Evolutionary conservation across 1,140 invertebrate species (phyloP), one percentile per base, ranked within the genome.

Genomic region (Plodia interpunctella): DNA sequence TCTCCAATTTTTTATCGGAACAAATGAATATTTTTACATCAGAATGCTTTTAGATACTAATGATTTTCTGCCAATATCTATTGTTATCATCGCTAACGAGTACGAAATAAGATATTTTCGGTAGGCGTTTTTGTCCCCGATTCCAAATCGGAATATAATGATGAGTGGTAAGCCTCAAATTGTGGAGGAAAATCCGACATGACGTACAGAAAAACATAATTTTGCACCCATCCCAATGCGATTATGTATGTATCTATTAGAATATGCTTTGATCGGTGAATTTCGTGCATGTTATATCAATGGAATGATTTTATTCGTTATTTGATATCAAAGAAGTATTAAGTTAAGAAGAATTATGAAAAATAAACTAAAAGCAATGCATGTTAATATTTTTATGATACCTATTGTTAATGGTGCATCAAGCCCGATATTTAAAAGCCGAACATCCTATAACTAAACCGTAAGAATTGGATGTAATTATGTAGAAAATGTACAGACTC

Each of bases 221-320:
- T 13, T 53, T 20, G 9, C 19, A n/a, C 51, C 10, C 51, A 28
- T 11, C 20, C n/a, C 51, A 53, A 53, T 53, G 3, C 13, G 20
- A 53, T 53, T 53, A 51, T 51, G n/a, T 44, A 44, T 44, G 38
- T 44, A 15, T 44, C 13, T 13, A 49, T 58, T 63, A 60, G 59
- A 21, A 65, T 68, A 68, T 66, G 65, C 55, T 57, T 59, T 66
- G 54, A 60, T 55, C 51, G 35, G 57, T 49, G 53, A 25, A 63
- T 30, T 35, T 35, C 51, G 59, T 32, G 55, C 44, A 49, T 44
- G 38, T n/a, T n/a, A 44, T 44, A 3, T n/a, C 13, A 6, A n/a
- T 44, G 38, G 3, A 17, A 15, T 3, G n/a, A 17, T 15, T 44
- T 44, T 44, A 15, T n/a, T 44, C 15, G 13, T 44, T 17, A 44